Evolutionary conservation across 2,797 vertebrate genomes (phyloP).

Genomic region (Apodemus agrarius): DNA sequence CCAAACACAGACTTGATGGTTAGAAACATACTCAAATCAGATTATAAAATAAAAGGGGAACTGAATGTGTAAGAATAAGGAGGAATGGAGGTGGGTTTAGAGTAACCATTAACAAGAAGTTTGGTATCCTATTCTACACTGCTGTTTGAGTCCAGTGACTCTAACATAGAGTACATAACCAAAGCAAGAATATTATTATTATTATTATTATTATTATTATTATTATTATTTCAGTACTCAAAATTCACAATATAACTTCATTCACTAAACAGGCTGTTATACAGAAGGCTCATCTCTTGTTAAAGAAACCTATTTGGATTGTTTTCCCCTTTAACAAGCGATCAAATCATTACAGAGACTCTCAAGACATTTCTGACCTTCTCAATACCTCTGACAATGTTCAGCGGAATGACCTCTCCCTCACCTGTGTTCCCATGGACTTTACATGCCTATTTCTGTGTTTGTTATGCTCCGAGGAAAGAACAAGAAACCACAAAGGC

Average conservation of each 20-base stretch:
- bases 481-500: constrained; percentile 14
- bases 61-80: background rate
- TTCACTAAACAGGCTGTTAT: background rate
- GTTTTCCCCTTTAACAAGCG: constrained; percentile 18
- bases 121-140: background rate
- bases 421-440: background rate
- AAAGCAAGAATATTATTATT: background rate
- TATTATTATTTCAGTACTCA: background rate
- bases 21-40: background rate
- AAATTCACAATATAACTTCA: constrained; percentile 15
- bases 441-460: background rate
- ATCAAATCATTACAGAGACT: constrained; percentile 26
- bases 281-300: background rate
- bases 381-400: background rate
- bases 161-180: background rate
- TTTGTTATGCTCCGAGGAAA: background rate
- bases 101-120: background rate
- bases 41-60: background rate
- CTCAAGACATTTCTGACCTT: constrained; percentile 28
- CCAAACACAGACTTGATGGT: background rate
- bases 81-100: background rate
- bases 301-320: background rate
- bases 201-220: background rate
- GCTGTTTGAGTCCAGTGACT: background rate
- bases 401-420: background rate